A percentile compares a stretch with the other conserved stretches of the same genome.
These are phyloP conservation scores for Drosophila kambysellisi DNA, from an alignment of 2,888 invertebrate genomes.

Conservation along the genomic window DNA sequence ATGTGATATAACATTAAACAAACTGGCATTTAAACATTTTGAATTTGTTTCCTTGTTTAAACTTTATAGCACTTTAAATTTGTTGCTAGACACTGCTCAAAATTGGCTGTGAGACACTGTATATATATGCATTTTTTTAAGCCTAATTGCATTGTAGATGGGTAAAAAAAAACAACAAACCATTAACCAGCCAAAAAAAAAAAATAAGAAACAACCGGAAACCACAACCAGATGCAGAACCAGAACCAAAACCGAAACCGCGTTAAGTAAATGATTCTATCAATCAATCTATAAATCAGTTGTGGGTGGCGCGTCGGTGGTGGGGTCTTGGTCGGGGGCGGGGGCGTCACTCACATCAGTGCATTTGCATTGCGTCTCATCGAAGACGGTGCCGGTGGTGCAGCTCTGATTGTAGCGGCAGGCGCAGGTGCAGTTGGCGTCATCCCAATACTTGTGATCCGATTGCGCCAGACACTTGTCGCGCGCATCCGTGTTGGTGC, in stretches of 20 bases:
- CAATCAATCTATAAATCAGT: constrained; percentile 3
- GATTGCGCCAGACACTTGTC: constrained; percentile 86
- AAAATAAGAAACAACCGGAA: not conserved
- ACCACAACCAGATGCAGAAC: constrained; percentile 20
- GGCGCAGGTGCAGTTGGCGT: constrained; percentile 87
- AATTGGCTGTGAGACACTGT: no score
- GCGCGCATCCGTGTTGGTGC: constrained; percentile 87
- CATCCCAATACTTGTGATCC: constrained; percentile 88
- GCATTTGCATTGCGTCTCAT: constrained; percentile 85
- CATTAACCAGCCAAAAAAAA: constrained; percentile 2
- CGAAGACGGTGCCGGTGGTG: constrained; percentile 87
- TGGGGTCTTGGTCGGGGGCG: not conserved
- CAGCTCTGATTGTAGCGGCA: constrained; percentile 87
- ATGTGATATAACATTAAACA: no score
- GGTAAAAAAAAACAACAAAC: constrained; percentile 4
- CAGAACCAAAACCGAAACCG: not conserved
- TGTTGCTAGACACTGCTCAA: no score
- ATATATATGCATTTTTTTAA: not conserved
- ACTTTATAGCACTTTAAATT: no score
- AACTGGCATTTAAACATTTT: no score
- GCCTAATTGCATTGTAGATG: constrained; percentile 10
- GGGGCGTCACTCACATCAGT: constrained; percentile 77
- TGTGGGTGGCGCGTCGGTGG: not conserved
- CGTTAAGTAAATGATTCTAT: not conserved
- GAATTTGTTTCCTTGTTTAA: no score